Evolutionary conservation across 2,797 vertebrate genomes (phyloP).

Genomic region (Masticophis lateralis): DNA sequence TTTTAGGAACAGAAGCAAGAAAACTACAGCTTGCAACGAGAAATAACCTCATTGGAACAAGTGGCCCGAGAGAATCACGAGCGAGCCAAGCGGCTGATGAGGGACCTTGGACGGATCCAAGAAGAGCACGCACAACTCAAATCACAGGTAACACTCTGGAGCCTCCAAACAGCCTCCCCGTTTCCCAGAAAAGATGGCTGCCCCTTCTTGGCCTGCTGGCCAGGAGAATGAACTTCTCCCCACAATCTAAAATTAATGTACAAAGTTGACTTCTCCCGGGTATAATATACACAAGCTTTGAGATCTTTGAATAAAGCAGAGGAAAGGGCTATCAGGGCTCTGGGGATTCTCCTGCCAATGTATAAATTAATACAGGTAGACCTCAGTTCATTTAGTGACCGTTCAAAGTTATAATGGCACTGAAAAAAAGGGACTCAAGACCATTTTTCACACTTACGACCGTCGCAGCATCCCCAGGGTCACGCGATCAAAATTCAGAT

Average conservation of each 20-base stretch:
- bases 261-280: neutral
- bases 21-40: conserved; percentile 60
- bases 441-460: no score
- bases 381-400: no score
- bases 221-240: neutral
- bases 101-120: conserved; percentile 62
- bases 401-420: no score
- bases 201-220: neutral
- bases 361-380: neutral
- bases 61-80: conserved; percentile 58
- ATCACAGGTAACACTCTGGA: conserved; percentile 57
- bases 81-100: conserved; percentile 44
- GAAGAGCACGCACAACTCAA: conserved; percentile 59
- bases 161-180: neutral
- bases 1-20: conserved; percentile 66
- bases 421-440: no score
- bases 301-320: neutral
- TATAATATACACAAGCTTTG: neutral
- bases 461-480: no score
- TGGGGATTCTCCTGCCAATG: no score
- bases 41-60: conserved; percentile 57
- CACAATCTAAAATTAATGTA: neutral
- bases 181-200: neutral
- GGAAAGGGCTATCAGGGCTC: neutral
- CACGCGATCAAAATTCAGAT: no score